phyloP scores from a whole-genome alignment of 1,140 invertebrate species.

The Argopecten irradians region DNA sequence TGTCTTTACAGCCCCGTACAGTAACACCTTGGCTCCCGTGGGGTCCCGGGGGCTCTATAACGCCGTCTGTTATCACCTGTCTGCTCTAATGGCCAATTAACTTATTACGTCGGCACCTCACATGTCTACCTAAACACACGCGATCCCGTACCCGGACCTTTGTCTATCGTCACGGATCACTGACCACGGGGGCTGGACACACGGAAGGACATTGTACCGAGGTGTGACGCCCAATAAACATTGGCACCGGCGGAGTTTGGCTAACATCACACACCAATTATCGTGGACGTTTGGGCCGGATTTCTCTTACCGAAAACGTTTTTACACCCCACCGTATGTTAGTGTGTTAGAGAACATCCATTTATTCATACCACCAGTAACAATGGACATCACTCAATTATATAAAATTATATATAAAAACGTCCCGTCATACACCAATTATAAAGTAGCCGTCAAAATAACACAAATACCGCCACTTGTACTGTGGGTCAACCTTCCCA shows the following conservation, averaged over 20 bases:
- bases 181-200: neutral
- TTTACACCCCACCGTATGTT: neutral
- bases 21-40: neutral
- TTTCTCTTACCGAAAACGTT: neutral
- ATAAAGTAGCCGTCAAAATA: neutral
- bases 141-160: neutral
- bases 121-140: neutral
- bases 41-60: neutral
- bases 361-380: neutral
- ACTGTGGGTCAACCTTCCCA: too few relatives aligned
- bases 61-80: conserved; percentile 4
- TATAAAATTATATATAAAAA: neutral
- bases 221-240: neutral
- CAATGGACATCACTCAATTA: neutral
- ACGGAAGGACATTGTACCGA: neutral
- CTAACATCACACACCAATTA: conserved; percentile 1
- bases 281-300: neutral
- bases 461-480: neutral
- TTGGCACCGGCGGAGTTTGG: neutral
- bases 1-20: neutral
- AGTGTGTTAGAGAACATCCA: neutral
- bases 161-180: neutral
- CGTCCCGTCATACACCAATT: neutral
- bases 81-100: neutral
- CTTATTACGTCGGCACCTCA: neutral